Conservation (phyloP, 2,888 invertebrate species). For the Poecilus cupreus region DNA sequence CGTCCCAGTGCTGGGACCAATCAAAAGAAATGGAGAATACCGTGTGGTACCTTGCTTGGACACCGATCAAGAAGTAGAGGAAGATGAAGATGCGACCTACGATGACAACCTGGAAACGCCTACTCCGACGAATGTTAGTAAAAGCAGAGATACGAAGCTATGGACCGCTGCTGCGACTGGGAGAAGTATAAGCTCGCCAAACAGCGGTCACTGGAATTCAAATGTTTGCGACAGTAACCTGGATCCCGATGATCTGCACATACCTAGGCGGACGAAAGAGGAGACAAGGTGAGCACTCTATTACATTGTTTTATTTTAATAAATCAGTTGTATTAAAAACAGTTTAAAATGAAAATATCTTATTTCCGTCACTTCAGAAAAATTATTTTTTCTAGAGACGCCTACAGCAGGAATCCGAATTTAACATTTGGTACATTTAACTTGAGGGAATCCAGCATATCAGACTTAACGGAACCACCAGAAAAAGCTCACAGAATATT, state of each 20-base stretch:
- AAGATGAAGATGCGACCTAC: conserved; percentile 76
- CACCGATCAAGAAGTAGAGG: conserved; percentile 78
- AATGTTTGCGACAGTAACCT: conserved; percentile 55
- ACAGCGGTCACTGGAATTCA: conserved; percentile 60
- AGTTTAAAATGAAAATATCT: too few relatives aligned
- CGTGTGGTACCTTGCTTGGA: conserved; percentile 79
- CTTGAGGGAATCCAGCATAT: conserved; percentile 58
- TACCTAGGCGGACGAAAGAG: conserved; percentile 76
- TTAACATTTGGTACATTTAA: conserved; percentile 73
- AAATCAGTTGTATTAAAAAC: too few relatives aligned
- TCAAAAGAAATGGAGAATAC: conserved; percentile 81
- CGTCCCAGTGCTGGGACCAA: conserved; percentile 71
- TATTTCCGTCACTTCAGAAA: conserved; percentile 63
- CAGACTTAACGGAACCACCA: neutral
- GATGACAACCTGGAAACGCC: conserved; percentile 70
- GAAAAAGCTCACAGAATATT: conserved; percentile 43
- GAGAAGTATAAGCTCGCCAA: conserved; percentile 64
- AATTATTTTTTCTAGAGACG: conserved; percentile 72
- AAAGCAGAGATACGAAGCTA: conserved; percentile 64
- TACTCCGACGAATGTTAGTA: conserved; percentile 64
- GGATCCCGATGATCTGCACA: conserved; percentile 77
- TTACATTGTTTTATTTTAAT: neutral
- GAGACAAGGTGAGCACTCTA: conserved; percentile 75
- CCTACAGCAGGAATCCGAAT: conserved; percentile 70
- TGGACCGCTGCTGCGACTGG: conserved; percentile 65